Conservation (phyloP, 2,113 vertebrate genomes). For the Taurulus bubalis region DNA sequence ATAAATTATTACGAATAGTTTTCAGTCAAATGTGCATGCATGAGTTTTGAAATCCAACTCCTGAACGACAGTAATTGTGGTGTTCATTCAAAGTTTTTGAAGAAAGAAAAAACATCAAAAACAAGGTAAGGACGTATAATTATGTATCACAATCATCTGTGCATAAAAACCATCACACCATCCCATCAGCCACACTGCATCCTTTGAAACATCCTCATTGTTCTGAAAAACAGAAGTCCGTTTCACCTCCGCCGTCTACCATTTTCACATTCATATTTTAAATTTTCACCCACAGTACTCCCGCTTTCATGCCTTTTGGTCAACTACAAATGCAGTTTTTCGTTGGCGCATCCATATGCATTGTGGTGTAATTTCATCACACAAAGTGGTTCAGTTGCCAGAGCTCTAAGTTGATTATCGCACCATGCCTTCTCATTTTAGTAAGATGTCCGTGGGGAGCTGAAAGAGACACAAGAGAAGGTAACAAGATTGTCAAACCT, state of each 20-base stretch:
- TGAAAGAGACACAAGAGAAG: slow-evolving; percentile 55
- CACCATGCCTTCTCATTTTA: slow-evolving; percentile 66
- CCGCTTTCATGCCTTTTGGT: slow-evolving; percentile 52
- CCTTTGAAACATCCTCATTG: slow-evolving; percentile 61
- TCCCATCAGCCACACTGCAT: slow-evolving; percentile 47
- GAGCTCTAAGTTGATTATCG: slow-evolving; percentile 80
- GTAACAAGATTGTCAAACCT: slow-evolving; percentile 81
- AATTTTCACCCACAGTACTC: slow-evolving; percentile 48
- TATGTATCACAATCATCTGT: slow-evolving; percentile 65
- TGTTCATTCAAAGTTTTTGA: slow-evolving; percentile 4
- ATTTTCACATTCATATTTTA: too few species aligned
- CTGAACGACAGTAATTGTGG: not conserved
- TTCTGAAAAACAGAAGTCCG: slow-evolving; percentile 43
- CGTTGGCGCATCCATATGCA: slow-evolving; percentile 45
- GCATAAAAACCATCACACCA: slow-evolving; percentile 59
- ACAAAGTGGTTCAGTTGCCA: slow-evolving; percentile 76
- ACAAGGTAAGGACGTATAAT: slow-evolving; percentile 61
- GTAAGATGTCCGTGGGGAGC: slow-evolving; percentile 74
- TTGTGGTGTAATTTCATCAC: slow-evolving; percentile 73
- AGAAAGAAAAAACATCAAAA: slow-evolving; percentile 1
- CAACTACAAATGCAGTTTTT: slow-evolving; percentile 47
- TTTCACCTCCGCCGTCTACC: slow-evolving; percentile 39
- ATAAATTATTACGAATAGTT: not conserved
- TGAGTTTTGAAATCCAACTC: slow-evolving; percentile 11
- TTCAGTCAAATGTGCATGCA: not conserved